Percentiles rank a stretch among this genome's conserved stretches.
Evolutionary conservation across 2,888 invertebrate genomes (phyloP).

Genomic region (Acleris cristana): DNA sequence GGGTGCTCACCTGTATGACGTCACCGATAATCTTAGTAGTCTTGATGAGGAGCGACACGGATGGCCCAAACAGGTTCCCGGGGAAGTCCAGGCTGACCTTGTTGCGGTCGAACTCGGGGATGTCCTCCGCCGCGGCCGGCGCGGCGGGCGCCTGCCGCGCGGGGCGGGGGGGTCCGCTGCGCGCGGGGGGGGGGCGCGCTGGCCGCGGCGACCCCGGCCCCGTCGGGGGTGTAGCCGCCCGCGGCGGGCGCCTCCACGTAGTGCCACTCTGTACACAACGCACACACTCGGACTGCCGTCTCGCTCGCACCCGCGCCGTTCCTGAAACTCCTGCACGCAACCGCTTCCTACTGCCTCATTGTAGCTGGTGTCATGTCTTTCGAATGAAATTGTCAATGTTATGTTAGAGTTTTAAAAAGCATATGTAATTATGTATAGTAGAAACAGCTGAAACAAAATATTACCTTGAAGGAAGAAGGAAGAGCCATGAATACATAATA

Average conservation of each 20-base stretch:
- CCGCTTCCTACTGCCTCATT: constrained; percentile 25
- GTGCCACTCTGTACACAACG: constrained; percentile 62
- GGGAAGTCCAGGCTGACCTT: constrained; percentile 88
- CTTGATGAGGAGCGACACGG: constrained; percentile 86
- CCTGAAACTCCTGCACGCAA: constrained; percentile 33
- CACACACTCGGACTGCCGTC: constrained; percentile 27
- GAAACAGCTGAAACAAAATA: background rate
- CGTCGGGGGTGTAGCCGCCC: constrained; percentile 13
- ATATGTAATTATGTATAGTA: too few species aligned
- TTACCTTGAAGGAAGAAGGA: too few species aligned
- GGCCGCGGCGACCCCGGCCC: background rate
- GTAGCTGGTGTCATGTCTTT: constrained; percentile 3
- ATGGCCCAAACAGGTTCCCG: constrained; percentile 86
- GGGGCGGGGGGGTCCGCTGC: constrained; percentile 44
- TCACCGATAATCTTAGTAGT: constrained; percentile 87
- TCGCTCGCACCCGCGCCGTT: constrained; percentile 11
- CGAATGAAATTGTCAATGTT: background rate
- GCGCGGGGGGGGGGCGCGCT: constrained; percentile 44
- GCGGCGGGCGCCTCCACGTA: constrained; percentile 60
- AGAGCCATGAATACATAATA: too few species aligned
- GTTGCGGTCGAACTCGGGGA: constrained; percentile 85
- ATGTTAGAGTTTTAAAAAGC: background rate
- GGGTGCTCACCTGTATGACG: constrained; percentile 84
- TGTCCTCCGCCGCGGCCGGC: constrained; percentile 71
- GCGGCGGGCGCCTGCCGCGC: constrained; percentile 40